phyloP scores from a whole-genome alignment of 2,888 invertebrate species.

The Acanthosepion lycidas region DNA sequence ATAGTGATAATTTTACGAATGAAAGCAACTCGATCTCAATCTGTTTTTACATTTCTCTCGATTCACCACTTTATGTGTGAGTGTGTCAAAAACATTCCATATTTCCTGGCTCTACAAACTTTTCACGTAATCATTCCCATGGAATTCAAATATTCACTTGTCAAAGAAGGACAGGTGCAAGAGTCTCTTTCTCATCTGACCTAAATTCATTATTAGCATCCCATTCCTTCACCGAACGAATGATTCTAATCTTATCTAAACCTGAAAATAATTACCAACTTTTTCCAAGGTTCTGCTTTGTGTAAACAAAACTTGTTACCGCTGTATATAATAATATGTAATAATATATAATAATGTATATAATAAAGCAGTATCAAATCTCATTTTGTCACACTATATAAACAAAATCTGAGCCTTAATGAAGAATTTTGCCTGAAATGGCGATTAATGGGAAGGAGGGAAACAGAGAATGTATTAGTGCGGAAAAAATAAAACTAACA shows the following conservation, averaged over 20 bases:
- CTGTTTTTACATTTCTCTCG: background rate
- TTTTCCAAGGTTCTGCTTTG: background rate
- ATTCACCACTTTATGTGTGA: background rate
- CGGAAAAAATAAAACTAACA: background rate
- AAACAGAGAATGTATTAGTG: background rate
- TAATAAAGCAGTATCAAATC: background rate
- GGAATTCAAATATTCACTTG: background rate
- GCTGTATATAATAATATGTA: background rate
- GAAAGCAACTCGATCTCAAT: background rate
- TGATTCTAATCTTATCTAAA: slow-evolving; percentile 33
- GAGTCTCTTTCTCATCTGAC: background rate
- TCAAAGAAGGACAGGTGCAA: background rate
- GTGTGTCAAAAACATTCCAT: background rate
- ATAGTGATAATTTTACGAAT: background rate
- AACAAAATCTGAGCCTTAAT: background rate
- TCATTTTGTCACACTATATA: slow-evolving; percentile 13
- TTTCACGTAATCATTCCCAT: background rate
- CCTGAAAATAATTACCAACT: background rate
- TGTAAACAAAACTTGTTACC: background rate
- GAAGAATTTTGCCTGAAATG: background rate
- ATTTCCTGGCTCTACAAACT: background rate
- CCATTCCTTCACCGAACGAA: background rate
- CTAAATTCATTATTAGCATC: background rate
- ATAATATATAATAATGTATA: slow-evolving; percentile 15
- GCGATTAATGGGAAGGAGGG: background rate